phyloP scores from a whole-genome alignment of 2,113 vertebrate genomes.

The Melanotaenia duboulayi region DNA sequence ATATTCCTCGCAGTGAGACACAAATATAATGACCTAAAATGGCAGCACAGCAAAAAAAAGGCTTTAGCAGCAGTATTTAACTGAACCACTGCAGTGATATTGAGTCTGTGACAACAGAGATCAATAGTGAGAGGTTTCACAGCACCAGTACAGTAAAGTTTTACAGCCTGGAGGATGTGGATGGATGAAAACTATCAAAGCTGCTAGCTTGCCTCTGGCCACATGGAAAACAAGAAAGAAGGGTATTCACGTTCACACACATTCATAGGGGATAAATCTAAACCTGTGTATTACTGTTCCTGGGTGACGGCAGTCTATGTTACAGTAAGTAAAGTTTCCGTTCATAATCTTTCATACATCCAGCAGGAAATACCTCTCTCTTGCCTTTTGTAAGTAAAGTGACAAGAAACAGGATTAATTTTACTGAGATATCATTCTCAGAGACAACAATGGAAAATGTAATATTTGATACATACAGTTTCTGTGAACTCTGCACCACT shows the following conservation, averaged over 20 bases:
- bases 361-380: constrained; percentile 59
- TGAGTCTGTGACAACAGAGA: constrained; percentile 69
- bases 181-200: constrained; percentile 72
- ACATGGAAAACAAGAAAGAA: constrained; percentile 28
- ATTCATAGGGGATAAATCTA: constrained; percentile 62
- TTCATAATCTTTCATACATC: constrained; percentile 62
- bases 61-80: constrained; percentile 73
- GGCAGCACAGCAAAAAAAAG: constrained; percentile 69
- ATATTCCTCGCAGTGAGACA: constrained; percentile 56
- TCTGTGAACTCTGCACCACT: no score
- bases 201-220: constrained; percentile 60
- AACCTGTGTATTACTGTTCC: constrained; percentile 67
- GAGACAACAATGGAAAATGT: constrained; percentile 62
- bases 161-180: constrained; percentile 70
- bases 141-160: constrained; percentile 73
- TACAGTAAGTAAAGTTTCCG: constrained; percentile 74
- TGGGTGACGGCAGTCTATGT: constrained; percentile 67
- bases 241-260: constrained; percentile 35
- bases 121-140: constrained; percentile 71
- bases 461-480: no score
- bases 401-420: constrained; percentile 56
- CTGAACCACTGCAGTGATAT: constrained; percentile 61
- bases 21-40: constrained; percentile 66
- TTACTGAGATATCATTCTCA: constrained; percentile 25
- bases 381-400: constrained; percentile 50